Conservation (phyloP, 2,113 vertebrate species). For the Pampusana beccarii region DNA sequence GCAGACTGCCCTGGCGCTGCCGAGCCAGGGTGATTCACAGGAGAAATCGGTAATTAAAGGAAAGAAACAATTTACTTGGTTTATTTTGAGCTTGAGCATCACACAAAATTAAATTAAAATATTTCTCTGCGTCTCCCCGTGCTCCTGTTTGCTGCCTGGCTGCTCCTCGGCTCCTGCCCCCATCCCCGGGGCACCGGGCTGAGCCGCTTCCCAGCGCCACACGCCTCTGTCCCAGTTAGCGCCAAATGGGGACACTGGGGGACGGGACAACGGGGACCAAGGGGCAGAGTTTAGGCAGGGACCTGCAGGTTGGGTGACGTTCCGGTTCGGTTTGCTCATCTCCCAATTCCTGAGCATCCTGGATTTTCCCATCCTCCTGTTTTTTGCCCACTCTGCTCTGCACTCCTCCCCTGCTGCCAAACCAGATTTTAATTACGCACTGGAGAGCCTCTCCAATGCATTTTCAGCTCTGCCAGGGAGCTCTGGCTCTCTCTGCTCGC, state of each 20-base stretch:
- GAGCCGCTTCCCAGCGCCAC: no score
- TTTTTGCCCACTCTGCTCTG: not conserved
- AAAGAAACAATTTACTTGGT: slow-evolving; percentile 28
- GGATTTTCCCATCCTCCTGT: not conserved
- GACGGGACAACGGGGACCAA: not conserved
- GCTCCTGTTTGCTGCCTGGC: not conserved
- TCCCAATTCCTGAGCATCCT: not conserved
- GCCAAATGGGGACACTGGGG: rapidly evolving
- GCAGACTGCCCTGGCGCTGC: slow-evolving; percentile 15
- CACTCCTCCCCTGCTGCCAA: slow-evolving; percentile 30
- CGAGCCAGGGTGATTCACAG: slow-evolving; percentile 26
- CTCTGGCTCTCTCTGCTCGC: not conserved
- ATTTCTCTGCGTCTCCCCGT: not conserved
- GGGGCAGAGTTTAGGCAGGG: not conserved
- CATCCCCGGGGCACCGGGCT: rapidly evolving
- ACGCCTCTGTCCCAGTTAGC: not conserved
- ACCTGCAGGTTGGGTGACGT: rapidly evolving
- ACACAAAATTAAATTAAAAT: not conserved
- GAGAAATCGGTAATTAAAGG: slow-evolving; percentile 33
- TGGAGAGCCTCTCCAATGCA: not conserved
- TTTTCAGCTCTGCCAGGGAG: slow-evolving; percentile 8
- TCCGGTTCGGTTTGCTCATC: not conserved
- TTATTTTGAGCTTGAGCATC: slow-evolving; percentile 31
- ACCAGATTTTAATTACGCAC: slow-evolving; percentile 18
- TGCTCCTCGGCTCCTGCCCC: not conserved